Conservation (phyloP, 2,797 vertebrate species). For the Dipus sagitta region DNA sequence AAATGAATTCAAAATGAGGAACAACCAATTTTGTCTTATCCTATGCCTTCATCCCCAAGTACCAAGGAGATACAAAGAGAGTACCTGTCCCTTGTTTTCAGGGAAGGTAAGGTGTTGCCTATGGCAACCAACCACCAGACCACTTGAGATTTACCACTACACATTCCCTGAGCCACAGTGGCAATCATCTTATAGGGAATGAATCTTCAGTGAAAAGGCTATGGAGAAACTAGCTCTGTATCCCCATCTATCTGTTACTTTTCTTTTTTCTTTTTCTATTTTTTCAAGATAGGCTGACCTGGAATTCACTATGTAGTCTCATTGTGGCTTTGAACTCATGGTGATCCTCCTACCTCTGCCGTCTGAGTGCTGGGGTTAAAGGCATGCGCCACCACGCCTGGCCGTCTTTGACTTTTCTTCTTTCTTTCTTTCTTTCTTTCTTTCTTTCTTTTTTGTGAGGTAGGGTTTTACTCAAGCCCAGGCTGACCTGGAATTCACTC, state of each 20-base stretch:
- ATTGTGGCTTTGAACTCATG: no score
- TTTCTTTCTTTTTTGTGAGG: no score
- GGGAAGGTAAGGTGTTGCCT: slow-evolving; percentile 63
- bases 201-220: slow-evolving; percentile 14
- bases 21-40: not conserved
- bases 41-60: not conserved
- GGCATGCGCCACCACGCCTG: no score
- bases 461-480: no score
- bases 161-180: slow-evolving; percentile 69
- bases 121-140: slow-evolving; percentile 24
- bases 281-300: no score
- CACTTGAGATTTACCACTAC: not conserved
- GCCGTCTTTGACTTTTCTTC: no score
- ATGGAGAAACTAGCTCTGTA: not conserved
- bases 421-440: no score
- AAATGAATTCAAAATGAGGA: slow-evolving; percentile 48
- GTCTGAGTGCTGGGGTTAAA: no score
- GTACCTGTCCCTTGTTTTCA: slow-evolving; percentile 69
- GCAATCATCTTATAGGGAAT: slow-evolving; percentile 25
- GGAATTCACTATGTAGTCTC: no score
- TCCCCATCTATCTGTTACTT: not conserved
- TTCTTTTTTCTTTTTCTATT: no score
- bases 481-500: no score
- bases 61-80: slow-evolving; percentile 43
- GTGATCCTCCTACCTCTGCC: no score